These are phyloP conservation scores for Taenioides sp. DNA, from an alignment of 2,797 vertebrate genomes.

Conservation along the genomic window DNA sequence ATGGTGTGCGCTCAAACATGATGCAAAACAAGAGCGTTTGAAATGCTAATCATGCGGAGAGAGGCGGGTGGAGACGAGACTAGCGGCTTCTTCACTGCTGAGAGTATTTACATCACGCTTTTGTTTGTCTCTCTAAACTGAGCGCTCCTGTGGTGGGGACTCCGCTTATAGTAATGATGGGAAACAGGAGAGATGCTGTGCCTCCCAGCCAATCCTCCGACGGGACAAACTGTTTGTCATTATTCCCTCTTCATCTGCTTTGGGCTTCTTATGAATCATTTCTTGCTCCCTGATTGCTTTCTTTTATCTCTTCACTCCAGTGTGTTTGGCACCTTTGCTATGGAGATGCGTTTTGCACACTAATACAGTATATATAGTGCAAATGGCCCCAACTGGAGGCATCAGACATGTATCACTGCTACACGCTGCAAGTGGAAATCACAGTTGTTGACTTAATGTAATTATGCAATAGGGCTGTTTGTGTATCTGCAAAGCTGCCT, in stretches of 20 bases:
- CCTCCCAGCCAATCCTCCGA: conserved; percentile 49
- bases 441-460: conserved; percentile 40
- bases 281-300: conserved; percentile 30
- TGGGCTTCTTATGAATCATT: conserved; percentile 48
- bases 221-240: conserved; percentile 50
- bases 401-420: conserved; percentile 30
- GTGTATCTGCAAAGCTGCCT: conserved; percentile 23
- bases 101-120: conserved; percentile 71
- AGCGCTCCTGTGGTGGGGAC: conserved; percentile 64
- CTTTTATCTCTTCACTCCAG: conserved; percentile 48
- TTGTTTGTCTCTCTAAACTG: conserved; percentile 70
- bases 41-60: conserved; percentile 76
- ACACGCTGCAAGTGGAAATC: conserved; percentile 42
- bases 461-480: conserved; percentile 44
- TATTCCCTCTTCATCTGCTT: conserved; percentile 55
- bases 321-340: conserved; percentile 42
- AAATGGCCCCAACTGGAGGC: conserved; percentile 36
- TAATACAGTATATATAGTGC: conserved; percentile 20
- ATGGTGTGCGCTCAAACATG: conserved; percentile 66
- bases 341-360: conserved; percentile 34
- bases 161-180: conserved; percentile 52
- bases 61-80: conserved; percentile 46
- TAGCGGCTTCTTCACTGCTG: conserved; percentile 60
- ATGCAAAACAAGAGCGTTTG: conserved; percentile 78
- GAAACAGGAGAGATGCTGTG: conserved; percentile 53